A percentile compares a stretch with the other conserved stretches of the same genome.
These are phyloP conservation scores for Platygyra sinensis DNA, from an alignment of 64 coral and sea anemone species.

Conservation along the genomic window DNA sequence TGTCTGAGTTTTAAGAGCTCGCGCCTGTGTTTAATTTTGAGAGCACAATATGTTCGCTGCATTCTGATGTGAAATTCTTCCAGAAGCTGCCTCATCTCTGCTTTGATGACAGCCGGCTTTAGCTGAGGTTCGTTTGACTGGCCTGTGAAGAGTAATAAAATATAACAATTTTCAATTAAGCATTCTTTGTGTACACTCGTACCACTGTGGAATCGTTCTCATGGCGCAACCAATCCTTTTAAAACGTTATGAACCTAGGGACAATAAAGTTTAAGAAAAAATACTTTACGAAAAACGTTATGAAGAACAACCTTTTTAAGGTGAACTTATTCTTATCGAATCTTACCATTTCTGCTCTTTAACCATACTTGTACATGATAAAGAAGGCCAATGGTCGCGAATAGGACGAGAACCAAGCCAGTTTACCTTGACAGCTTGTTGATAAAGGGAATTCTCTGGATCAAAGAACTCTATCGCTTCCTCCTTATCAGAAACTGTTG, in stretches of 20 bases:
- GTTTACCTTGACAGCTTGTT: background rate
- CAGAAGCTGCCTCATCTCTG: constrained; percentile 4
- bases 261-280: too few species aligned
- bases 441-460: background rate
- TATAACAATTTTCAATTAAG: background rate
- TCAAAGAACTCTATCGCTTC: constrained; percentile 20
- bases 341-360: background rate
- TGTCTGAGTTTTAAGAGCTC: background rate
- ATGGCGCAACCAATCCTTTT: too few species aligned
- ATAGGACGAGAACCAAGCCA: background rate
- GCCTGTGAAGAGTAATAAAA: background rate
- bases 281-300: too few species aligned
- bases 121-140: background rate
- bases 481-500: background rate
- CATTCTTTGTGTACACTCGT: background rate
- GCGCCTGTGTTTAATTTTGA: constrained; percentile 15
- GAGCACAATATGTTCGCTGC: background rate
- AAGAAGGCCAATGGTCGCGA: background rate
- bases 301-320: too few species aligned
- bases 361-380: background rate
- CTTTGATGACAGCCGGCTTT: background rate
- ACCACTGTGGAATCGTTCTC: too few species aligned
- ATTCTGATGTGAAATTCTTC: constrained; percentile 8
- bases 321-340: too few species aligned
- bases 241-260: too few species aligned